A percentile compares a stretch with the other conserved stretches of the same genome.
Conservation (phyloP, 2,797 vertebrate genomes). For the Sternotherus odoratus region DNA sequence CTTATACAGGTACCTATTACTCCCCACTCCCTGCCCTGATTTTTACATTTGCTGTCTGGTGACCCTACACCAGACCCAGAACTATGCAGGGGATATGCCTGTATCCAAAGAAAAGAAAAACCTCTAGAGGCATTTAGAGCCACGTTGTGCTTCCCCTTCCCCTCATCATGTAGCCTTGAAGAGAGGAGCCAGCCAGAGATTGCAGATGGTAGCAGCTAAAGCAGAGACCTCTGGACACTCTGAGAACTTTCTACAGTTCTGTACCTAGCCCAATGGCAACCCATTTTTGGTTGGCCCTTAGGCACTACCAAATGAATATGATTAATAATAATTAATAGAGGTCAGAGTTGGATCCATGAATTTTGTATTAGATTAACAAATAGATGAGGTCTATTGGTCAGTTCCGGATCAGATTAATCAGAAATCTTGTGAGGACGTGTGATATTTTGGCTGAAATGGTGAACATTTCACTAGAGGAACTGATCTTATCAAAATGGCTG, state of each 20-base stretch:
- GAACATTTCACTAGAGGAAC: not conserved
- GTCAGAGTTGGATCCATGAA: accelerated
- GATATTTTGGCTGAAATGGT: not conserved
- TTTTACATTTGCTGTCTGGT: too few relatives aligned
- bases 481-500: not conserved
- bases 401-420: not conserved
- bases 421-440: not conserved
- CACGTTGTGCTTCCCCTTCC: not conserved
- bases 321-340: not conserved
- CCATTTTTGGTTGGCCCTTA: too few relatives aligned
- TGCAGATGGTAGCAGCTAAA: not conserved
- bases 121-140: not conserved
- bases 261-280: too few relatives aligned
- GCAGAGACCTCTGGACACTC: not conserved
- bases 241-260: not conserved
- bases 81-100: not conserved
- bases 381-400: not conserved
- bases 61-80: not conserved
- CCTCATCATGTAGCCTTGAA: not conserved
- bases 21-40: too few relatives aligned
- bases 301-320: too few relatives aligned
- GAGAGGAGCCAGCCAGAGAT: not conserved
- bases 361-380: not conserved
- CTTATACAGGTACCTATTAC: too few relatives aligned
- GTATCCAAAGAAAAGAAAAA: not conserved